Evolutionary conservation across 2,888 invertebrate species (phyloP), one percentile per base, ranked within the genome.

Genomic region (Pyrrhia umbra): DNA sequence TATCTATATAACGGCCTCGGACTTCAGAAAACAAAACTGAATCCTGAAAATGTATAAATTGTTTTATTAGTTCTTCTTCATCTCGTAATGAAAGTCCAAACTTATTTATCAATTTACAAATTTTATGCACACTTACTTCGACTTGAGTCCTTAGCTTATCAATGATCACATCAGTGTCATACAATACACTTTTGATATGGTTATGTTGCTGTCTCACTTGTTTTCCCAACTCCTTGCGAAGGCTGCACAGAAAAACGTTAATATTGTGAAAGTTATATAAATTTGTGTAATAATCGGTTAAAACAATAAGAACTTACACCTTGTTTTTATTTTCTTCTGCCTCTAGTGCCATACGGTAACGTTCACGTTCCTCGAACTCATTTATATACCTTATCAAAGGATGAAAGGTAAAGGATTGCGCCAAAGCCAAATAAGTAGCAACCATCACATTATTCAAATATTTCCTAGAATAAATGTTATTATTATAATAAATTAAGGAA

Each of bases 171-270:
- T 93, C 83, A 2, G 87, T 85, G 23, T 92, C 92, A 64, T 92
- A 92, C 34, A 83, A 75, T 1, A 87, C 83, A 0, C 89, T 83
- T 66, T 89, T 91, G 20, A 84, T 78, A 68, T 92, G 90, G 55
- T 88, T 92, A 2, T 90, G 83, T 62, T 88, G 90, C 39, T 85
- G 88, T 15, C 92, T 82, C 37, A 91, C 52, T 72, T 92, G 92
- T 62, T 75, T 87, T n/a, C 70, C 68, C n/a, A 90, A 46, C 0
- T 93, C 93, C 25, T 78, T 86, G 2, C 85, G 81, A 18, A 72
- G 16, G 2, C 92, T 92, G 66, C 2, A 75, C 58, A 51, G 27
- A 40, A 50, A 54, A 34, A 13, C 1, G 13, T 45, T 42, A 6
- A 27, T 46, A 13, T 18, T 25, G 37, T n/a, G n/a, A 6, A n/a